These are phyloP conservation scores for Hydriomena furcata DNA, from an alignment of 2,888 invertebrate species.

Conservation along the genomic window DNA sequence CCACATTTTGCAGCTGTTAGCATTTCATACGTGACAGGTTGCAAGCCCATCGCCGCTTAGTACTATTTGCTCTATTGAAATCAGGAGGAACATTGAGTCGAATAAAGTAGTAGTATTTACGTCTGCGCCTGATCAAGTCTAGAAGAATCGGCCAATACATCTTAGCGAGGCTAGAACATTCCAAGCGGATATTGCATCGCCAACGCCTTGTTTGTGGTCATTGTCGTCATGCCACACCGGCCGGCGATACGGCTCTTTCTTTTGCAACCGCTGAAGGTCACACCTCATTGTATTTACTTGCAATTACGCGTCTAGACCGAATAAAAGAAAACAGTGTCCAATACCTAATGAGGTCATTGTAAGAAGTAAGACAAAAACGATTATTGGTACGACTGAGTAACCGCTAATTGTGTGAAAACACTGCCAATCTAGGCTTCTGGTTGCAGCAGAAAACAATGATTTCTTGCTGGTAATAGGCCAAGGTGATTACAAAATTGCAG, in stretches of 20 bases:
- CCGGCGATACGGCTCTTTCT: constrained; percentile 34
- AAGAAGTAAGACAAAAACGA: constrained; percentile 68
- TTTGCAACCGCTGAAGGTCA: constrained; percentile 63
- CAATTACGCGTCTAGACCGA: constrained; percentile 53
- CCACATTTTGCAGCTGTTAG: no score
- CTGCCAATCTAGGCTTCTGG: constrained; percentile 48
- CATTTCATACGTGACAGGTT: no score
- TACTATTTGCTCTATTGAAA: no score
- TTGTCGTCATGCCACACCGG: constrained; percentile 29
- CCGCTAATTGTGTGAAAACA: constrained; percentile 61
- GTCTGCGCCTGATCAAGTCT: no score
- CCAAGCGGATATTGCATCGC: constrained; percentile 42
- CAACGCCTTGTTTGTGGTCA: constrained; percentile 24
- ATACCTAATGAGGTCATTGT: constrained; percentile 62
- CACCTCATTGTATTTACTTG: constrained; percentile 57
- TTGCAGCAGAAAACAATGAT: constrained; percentile 38
- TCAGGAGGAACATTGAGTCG: no score
- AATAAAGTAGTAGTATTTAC: no score
- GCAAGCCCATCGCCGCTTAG: no score
- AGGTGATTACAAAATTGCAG: constrained; percentile 29
- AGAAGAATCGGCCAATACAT: no score
- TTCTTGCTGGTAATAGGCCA: constrained; percentile 33
- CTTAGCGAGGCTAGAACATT: constrained; percentile 41
- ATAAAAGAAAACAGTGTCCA: constrained; percentile 61
- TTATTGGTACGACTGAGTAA: constrained; percentile 57